Base-by-base conservation (phyloP, 2,797 vertebrate genomes). In the Pseudomugil tenellus region DNA sequence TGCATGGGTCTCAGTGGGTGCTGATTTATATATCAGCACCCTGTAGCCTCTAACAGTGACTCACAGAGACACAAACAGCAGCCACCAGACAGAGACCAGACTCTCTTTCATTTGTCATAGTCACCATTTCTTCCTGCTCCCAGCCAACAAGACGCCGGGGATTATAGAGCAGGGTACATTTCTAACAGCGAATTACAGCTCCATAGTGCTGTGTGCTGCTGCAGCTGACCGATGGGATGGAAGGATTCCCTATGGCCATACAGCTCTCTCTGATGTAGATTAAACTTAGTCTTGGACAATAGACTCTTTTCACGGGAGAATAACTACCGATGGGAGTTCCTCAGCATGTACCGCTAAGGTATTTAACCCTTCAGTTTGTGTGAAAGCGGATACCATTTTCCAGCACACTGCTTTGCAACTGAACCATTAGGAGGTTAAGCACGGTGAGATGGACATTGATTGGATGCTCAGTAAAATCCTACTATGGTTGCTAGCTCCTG, bases 71-170 rank as follows among this genome's bases (percentile, higher is more conserved):
- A 41, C 61, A 84, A 64, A 63, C 70, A 60, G 64, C 75, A 58
- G 83, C 70, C 73, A 72, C 78, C 85, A 86, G 81, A 86, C 89
- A 71, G 69, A 76, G 64, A 76, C 63, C 28, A 1, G 72, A 11
- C 83, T 64, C 6, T 1, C 58, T 85, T 46, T 66, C 79, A 89
- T 91, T 86, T 70, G 57, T 93, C 87, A 85, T 43, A 26, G 82
- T 89, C 86, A 70, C 75, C 17, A 63, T 58, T 65, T 84, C 71
- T 80, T 71, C 77, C 79, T 59, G 71, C 74, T 52, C 19, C 1
- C 76, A 70, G 86, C 89, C 90, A 85, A 83, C 65, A 59, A 87
- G 88, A 88, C 87, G 80, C 89, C 84, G 19, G 83, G 80, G 81
- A 87, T 79, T 70, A 46, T 41, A 25, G 73, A 73, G 58, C 25